phyloP scores from a whole-genome alignment of 2,113 vertebrate genomes.

The Microcebus tavaratra region DNA sequence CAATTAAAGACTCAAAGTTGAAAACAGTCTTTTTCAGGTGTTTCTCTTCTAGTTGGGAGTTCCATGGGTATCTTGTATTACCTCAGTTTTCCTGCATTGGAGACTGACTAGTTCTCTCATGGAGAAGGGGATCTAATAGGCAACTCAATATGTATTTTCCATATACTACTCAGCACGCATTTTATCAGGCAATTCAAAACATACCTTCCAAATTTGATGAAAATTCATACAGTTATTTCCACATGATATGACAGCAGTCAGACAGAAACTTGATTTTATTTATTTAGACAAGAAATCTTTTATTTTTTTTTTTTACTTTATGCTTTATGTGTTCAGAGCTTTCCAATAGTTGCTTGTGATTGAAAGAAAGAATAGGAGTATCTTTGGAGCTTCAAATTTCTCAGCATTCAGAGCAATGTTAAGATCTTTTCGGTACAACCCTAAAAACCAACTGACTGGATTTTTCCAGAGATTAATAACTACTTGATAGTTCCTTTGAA shows the following conservation, averaged over 20 bases:
- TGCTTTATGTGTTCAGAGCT: constrained; percentile 18
- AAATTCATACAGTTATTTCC: constrained; percentile 21
- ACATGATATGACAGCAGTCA: not conserved
- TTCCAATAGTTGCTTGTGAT: not conserved
- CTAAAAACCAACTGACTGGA: not conserved
- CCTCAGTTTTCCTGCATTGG: constrained; percentile 13
- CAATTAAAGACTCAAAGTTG: not conserved
- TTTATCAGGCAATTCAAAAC: constrained; percentile 37
- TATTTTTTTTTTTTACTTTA: constrained; percentile 7
- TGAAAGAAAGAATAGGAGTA: not conserved
- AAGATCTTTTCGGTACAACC: not conserved
- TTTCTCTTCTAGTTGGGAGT: not conserved
- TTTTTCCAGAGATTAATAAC: constrained; percentile 27
- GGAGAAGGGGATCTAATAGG: not conserved
- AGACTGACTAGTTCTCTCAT: not conserved
- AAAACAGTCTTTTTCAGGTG: constrained; percentile 7
- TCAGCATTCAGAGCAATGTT: not conserved
- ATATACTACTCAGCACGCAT: not conserved
- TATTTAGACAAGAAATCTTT: constrained; percentile 13
- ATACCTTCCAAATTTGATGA: constrained; percentile 15
- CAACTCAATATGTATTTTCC: not conserved
- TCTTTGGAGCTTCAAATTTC: not conserved
- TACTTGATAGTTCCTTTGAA: constrained; percentile 47
- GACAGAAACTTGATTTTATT: constrained; percentile 21
- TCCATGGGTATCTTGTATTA: not conserved